These are phyloP conservation scores for Nesidiocoris tenuis DNA, from an alignment of 2,888 invertebrate genomes.

Conservation along the genomic window DNA sequence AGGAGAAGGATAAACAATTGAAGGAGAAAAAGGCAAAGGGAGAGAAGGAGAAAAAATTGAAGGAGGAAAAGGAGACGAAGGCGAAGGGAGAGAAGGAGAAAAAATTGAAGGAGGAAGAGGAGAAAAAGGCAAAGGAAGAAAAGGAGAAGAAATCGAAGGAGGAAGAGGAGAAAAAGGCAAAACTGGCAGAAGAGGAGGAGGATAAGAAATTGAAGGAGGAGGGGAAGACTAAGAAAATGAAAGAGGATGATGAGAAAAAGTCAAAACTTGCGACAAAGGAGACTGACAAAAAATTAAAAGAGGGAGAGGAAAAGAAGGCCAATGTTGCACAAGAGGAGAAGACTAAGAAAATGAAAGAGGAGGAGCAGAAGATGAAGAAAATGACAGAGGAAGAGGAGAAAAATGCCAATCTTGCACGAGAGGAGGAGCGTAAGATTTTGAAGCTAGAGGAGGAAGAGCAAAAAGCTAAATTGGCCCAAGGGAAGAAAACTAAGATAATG, in stretches of 20 bases:
- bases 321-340: constrained; percentile 46
- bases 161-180: background rate
- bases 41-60: constrained; percentile 48
- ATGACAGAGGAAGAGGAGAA: too few relatives aligned
- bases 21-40: constrained; percentile 49
- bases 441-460: too few relatives aligned
- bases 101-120: background rate
- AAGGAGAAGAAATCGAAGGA: constrained; percentile 15
- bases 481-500: too few relatives aligned
- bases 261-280: background rate
- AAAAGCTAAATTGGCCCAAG: too few relatives aligned
- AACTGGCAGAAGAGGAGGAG: background rate
- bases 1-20: constrained; percentile 43
- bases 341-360: constrained; percentile 37
- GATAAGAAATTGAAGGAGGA: too few relatives aligned
- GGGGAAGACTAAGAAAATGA: constrained; percentile 6
- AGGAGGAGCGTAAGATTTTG: too few relatives aligned
- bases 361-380: too few relatives aligned
- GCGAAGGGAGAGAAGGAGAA: background rate
- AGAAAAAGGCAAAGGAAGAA: background rate
- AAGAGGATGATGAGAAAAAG: background rate
- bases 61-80: background rate
- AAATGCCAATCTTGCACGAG: too few relatives aligned
- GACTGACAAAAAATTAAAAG: background rate
- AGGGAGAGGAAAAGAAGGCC: constrained; percentile 46